phyloP scores from a whole-genome alignment of 2,113 vertebrate genomes.

The Gymnocephalus cernua region DNA sequence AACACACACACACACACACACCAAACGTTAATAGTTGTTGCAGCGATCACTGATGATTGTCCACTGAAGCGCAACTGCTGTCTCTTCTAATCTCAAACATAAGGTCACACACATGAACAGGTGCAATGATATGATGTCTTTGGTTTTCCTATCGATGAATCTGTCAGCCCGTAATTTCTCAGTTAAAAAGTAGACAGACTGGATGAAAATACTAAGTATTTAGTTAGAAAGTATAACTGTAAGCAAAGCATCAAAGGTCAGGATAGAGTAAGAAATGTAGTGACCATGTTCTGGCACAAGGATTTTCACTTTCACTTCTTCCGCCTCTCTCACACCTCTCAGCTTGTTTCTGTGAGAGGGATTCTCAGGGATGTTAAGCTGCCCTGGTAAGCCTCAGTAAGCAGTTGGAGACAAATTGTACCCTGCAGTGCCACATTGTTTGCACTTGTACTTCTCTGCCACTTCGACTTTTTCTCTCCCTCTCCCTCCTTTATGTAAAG shows the following conservation, averaged over 20 bases:
- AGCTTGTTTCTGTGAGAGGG: neutral
- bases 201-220: neutral
- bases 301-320: neutral
- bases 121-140: slow-evolving; percentile 14
- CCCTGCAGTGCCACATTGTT: neutral
- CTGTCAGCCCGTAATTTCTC: slow-evolving; percentile 20
- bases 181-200: neutral
- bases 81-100: slow-evolving; percentile 53
- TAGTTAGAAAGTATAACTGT: neutral
- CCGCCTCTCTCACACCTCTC: neutral
- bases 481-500: neutral
- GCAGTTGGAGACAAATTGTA: neutral
- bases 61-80: slow-evolving; percentile 28
- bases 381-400: slow-evolving; percentile 17
- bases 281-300: neutral
- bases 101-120: slow-evolving; percentile 16
- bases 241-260: neutral
- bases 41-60: slow-evolving; percentile 49
- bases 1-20: slow-evolving; percentile 7
- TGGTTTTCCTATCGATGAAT: slow-evolving; percentile 17
- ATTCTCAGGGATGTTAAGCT: slow-evolving; percentile 37
- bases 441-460: slow-evolving; percentile 7
- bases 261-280: neutral
- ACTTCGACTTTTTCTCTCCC: neutral
- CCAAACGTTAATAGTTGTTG: slow-evolving; percentile 47